Evolutionary conservation across 2,888 invertebrate genomes (phyloP), one percentile per base, ranked within the genome.

Genomic region (Tigriopus californicus): DNA sequence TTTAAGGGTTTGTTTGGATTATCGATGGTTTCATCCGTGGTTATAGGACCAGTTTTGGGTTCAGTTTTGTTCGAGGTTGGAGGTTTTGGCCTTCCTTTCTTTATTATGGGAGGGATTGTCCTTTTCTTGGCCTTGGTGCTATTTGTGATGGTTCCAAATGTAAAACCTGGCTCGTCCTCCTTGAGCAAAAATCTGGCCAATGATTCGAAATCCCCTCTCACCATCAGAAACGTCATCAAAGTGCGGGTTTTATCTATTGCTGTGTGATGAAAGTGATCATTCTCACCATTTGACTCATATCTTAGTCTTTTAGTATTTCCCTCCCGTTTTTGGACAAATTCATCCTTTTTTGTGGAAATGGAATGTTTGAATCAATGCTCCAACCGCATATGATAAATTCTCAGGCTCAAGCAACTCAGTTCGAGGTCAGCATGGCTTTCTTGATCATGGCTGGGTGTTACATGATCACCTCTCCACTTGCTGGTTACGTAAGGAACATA

Each of bases 321-420:
- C 15, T 49, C 20, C 49, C 49, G 5, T 22, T 49, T 18, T 12
- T 49, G 20, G 49, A 49, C 49, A 49, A 49, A 13, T 22, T 49
- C 11, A 49, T 49, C 22, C 22, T 18, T 22, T 49, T 20, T 18
- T 49, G 20, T 20, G 49, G 49, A 18, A 20, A 20, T 18, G 49
- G 49, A 15, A 49, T 49, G 49, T 20, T 49, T 49, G 49, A 49
- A 49, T 49, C 49, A 20, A 49, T 49, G 49, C 22, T 49, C 5
- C 20, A 49, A 22, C 49, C 49, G 2, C 49, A 49, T 11, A 20
- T 49, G 22, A 33, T 3, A 8, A 49, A 49, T 4, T 13, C 49
- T 11, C 4, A 33, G 33, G 22, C 22, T 20, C 13, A 22, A 13
- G 49, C 49, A 3, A 20, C 49, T 20, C 49, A 49, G 20, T 20